Conservation (phyloP, 2,888 invertebrate species). For the Latheticus oryzae region DNA sequence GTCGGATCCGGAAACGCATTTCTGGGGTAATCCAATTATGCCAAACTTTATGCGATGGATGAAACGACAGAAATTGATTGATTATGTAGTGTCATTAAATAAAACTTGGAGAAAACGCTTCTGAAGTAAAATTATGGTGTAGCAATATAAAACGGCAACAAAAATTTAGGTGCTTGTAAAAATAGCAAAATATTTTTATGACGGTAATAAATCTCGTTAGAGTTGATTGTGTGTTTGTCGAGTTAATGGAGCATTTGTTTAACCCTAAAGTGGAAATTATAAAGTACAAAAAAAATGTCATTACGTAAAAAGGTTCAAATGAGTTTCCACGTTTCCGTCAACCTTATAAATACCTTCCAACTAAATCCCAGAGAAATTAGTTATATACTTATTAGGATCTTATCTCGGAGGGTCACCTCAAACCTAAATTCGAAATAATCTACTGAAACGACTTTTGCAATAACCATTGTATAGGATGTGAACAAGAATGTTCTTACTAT, state of each 20-base stretch:
- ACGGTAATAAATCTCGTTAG: conserved; percentile 10
- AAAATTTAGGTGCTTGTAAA: conserved; percentile 17
- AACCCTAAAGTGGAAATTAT: conserved; percentile 5
- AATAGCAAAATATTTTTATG: conserved; percentile 21
- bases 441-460: conserved; percentile 1
- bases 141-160: conserved; percentile 12
- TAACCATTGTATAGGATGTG: neutral
- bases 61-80: conserved; percentile 18
- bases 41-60: conserved; percentile 11
- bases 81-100: conserved; percentile 7
- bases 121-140: neutral
- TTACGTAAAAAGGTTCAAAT: conserved; percentile 1
- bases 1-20: neutral
- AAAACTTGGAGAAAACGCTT: neutral
- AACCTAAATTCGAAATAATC: conserved; percentile 4
- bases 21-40: conserved; percentile 9
- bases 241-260: conserved; percentile 17
- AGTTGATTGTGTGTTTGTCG: conserved; percentile 21
- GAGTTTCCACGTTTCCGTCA: conserved; percentile 4
- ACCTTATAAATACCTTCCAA: conserved; percentile 2
- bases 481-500: conserved; percentile 8
- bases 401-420: neutral
- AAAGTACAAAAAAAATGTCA: conserved; percentile 8
- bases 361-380: neutral
- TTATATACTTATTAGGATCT: neutral